Percentiles rank a stretch among this genome's conserved stretches.
Conservation (phyloP, 2,113 vertebrate species). For the Toxostoma redivivum region DNA sequence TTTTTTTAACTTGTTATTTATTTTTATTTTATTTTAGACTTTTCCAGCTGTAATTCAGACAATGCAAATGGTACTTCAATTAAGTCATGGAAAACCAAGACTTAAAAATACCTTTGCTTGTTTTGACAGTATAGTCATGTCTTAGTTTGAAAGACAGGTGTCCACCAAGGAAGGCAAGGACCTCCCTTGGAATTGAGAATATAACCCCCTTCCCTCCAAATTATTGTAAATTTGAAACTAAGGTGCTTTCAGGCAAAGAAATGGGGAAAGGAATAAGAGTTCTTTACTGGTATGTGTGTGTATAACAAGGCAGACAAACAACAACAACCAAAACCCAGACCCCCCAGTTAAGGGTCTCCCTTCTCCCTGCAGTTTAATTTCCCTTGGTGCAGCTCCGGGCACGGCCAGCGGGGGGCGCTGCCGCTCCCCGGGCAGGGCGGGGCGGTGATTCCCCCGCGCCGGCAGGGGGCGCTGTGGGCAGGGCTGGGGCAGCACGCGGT, state of each 20-base stretch:
- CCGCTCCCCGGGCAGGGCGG: not conserved
- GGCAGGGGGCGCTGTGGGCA: not conserved
- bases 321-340: not conserved
- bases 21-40: not conserved
- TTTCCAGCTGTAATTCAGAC: not conserved
- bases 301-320: not conserved
- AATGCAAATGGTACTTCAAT: not conserved
- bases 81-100: not conserved
- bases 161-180: not conserved
- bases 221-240: not conserved
- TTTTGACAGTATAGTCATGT: not conserved
- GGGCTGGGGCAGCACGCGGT: accelerated
- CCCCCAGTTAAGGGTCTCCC: accelerated
- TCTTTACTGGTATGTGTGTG: not conserved
- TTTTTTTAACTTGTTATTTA: not conserved
- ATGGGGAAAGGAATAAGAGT: not conserved
- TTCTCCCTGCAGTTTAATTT: not conserved
- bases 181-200: not conserved
- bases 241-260: not conserved
- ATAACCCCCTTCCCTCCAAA: not conserved
- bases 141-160: not conserved
- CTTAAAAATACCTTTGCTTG: not conserved
- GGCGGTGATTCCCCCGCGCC: accelerated
- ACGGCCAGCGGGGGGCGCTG: not conserved
- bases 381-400: accelerated